phyloP scores from a whole-genome alignment of 2,113 vertebrate genomes.

The Pyrgilauda ruficollis region DNA sequence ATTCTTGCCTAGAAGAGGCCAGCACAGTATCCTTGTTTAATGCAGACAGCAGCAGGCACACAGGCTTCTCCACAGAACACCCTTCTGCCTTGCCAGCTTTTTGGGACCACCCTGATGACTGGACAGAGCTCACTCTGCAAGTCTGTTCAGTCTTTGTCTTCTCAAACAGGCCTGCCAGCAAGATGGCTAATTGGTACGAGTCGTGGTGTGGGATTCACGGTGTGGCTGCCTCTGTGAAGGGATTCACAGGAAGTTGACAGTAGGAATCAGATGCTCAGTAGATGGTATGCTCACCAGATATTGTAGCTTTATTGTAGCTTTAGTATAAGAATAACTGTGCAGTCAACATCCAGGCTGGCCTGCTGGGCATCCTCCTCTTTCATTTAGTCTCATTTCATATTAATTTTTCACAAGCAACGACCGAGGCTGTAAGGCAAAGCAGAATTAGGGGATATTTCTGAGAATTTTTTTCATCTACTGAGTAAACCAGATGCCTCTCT shows the following conservation, averaged over 20 bases:
- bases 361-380: not conserved
- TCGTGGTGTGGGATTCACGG: not conserved
- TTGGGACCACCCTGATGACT: not conserved
- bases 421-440: not conserved
- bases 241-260: fast-evolving
- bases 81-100: not conserved
- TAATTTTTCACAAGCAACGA: not conserved
- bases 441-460: not conserved
- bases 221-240: not conserved
- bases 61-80: not conserved
- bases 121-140: not conserved
- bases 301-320: not conserved
- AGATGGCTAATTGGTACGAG: fast-evolving
- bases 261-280: not conserved
- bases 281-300: not conserved
- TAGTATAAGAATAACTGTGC: not conserved
- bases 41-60: not conserved
- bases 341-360: not conserved
- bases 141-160: not conserved
- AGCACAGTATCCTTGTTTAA: not conserved
- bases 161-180: not conserved
- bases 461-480: not conserved
- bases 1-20: not conserved
- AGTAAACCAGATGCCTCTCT: not conserved
- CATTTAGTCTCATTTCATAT: not conserved